Evolutionary conservation across 2,113 vertebrate genomes (phyloP).

Genomic region (Hipposideros armiger): DNA sequence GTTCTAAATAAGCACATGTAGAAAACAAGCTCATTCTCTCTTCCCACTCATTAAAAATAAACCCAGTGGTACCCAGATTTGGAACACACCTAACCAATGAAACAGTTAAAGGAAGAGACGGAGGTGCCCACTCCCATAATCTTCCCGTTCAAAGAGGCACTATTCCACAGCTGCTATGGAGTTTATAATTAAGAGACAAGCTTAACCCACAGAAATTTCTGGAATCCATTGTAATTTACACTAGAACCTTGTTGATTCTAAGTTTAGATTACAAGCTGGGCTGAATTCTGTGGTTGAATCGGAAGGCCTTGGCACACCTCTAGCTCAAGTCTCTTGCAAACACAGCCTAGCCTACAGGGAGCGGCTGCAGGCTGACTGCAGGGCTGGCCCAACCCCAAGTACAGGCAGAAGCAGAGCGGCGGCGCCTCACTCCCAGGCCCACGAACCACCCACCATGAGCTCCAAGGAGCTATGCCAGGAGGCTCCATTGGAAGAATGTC

Average conservation of each 20-base stretch:
- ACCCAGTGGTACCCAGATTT: background rate
- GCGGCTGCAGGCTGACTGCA: background rate
- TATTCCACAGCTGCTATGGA: conserved; percentile 72
- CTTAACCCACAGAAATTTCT: conserved; percentile 49
- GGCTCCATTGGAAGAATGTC: background rate
- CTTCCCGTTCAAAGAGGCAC: conserved; percentile 73
- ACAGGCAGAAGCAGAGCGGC: background rate
- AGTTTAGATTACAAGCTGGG: background rate
- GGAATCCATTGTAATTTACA: conserved; percentile 54
- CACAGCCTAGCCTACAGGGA: background rate
- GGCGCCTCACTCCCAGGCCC: background rate
- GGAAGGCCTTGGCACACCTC: background rate
- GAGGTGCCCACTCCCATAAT: conserved; percentile 54
- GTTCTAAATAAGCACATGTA: background rate
- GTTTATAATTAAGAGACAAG: conserved; percentile 75
- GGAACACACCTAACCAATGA: conserved; percentile 49
- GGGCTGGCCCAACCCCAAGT: background rate
- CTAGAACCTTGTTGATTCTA: conserved; percentile 7
- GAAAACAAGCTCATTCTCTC: conserved; percentile 43
- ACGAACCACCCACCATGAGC: background rate
- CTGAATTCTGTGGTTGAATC: background rate
- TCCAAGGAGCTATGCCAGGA: background rate
- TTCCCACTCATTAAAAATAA: conserved; percentile 67
- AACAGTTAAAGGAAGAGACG: conserved; percentile 63
- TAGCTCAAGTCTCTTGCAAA: background rate